These are phyloP conservation scores for Propsilocerus akamusi DNA, from an alignment of 1,140 invertebrate genomes.

Conservation along the genomic window DNA sequence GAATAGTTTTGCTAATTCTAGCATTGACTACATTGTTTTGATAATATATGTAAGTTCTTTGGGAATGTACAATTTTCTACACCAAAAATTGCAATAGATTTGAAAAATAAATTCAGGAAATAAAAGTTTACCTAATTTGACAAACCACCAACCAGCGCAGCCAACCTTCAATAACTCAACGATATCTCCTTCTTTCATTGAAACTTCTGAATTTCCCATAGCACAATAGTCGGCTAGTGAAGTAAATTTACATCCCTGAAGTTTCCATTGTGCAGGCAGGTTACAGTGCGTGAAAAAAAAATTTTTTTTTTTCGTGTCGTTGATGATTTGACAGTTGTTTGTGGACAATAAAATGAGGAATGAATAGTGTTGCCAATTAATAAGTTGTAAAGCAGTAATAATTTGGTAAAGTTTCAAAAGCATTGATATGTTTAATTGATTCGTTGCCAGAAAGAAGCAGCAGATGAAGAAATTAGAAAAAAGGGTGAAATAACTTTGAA, in stretches of 20 bases:
- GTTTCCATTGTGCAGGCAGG: no score
- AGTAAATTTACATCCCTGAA: conserved; percentile 51
- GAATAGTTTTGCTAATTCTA: no score
- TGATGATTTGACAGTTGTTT: not conserved
- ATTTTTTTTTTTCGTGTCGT: not conserved
- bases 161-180: conserved; percentile 78
- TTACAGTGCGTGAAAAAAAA: no score
- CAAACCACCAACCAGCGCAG: conserved; percentile 92
- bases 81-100: not conserved
- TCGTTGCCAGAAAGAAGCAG: no score
- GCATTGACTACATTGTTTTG: no score
- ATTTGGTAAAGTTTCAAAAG: no score
- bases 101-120: not conserved
- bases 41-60: no score
- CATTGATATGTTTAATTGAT: not conserved
- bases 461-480: no score
- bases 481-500: not conserved
- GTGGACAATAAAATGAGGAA: not conserved
- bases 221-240: conserved; percentile 83
- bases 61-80: no score
- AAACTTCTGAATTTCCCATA: conserved; percentile 72
- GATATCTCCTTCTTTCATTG: conserved; percentile 71
- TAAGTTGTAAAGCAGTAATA: no score
- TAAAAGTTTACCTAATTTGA: conserved; percentile 45
- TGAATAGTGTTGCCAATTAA: no score